Base-by-base conservation (phyloP, 2,888 invertebrate genomes). In the Carpatolechia fugitivella region DNA sequence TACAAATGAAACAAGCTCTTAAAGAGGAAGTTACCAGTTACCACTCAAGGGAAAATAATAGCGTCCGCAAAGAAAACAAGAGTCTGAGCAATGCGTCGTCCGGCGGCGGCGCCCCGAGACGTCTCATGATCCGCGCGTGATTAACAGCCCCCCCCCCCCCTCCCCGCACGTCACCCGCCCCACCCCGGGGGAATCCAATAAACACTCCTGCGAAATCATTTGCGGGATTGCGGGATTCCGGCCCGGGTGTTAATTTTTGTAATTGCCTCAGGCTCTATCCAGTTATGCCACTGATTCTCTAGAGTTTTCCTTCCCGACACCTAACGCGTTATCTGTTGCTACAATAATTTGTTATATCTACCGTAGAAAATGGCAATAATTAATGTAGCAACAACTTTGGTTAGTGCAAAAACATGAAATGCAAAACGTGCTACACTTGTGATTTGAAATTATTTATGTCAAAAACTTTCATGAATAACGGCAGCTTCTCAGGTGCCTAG, bases 161-260 rank as follows among this genome's bases (percentile, higher is more conserved):
- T 3, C 18, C 5, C 40, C 40, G 16, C n/a, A n/a, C 44, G n/a
- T n/a, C 20, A 8, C 44, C 20, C 20, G 41, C 11, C 20, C 20
- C 11, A 10, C 20, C 18, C 68, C 59, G 55, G 55, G 72, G 75
- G 69, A 61, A 73, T 74, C 72, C 70, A 75, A 76, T 76, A 77
- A 74, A 70, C 71, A 68, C 61, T 68, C 68, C 69, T 64, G 70
- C 65, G 64, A 69, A 69, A 74, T 75, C 79, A 78, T 80, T 81
- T 80, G 74, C 73, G 70, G 73, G 77, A 81, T 81, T 80, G 80
- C 76, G 65, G 65, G 58, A 65, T 65, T 64, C 61, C 57, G 57
- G 59, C 61, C 57, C 60, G 63, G 68, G 72, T 73, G 79, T 76
- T 81, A 80, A 82, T 82, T 81, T 81, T 79, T 82, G 77, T 82